phyloP scores from a whole-genome alignment of 2,888 invertebrate genomes.

The Adineta ricciae region DNA sequence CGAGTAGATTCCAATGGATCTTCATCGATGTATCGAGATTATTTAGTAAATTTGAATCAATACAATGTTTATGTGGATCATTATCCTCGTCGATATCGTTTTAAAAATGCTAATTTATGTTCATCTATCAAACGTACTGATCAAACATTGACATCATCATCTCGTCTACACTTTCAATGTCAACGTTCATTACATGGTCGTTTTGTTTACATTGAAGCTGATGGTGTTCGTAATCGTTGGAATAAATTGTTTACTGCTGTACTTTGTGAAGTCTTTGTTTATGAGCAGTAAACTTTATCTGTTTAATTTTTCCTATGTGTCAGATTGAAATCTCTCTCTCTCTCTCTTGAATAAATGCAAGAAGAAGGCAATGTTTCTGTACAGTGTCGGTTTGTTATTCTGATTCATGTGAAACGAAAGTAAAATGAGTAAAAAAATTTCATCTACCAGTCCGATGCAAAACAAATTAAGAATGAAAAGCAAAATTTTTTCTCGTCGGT shows the following conservation, averaged over 20 bases:
- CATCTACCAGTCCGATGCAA: too few species aligned
- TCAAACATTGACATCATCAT: conserved; percentile 51
- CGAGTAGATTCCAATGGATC: neutral
- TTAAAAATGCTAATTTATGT: conserved; percentile 41
- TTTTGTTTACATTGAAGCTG: conserved; percentile 53
- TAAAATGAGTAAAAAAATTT: too few species aligned
- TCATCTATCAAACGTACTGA: conserved; percentile 52
- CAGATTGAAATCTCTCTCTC: neutral
- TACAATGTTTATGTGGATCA: conserved; percentile 53
- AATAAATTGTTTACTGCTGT: conserved; percentile 53
- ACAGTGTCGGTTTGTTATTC: too few species aligned
- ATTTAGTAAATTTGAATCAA: conserved; percentile 53
- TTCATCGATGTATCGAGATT: conserved; percentile 36
- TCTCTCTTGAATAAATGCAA: too few species aligned
- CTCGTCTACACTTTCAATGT: conserved; percentile 52
- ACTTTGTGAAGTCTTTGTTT: conserved; percentile 54
- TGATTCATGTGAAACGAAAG: too few species aligned
- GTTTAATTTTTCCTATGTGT: neutral
- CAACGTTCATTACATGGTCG: conserved; percentile 48
- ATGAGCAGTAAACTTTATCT: conserved; percentile 36
- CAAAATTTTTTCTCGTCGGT: too few species aligned
- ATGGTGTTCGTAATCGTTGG: conserved; percentile 52
- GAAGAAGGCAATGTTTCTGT: too few species aligned
- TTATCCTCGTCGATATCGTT: conserved; percentile 40
- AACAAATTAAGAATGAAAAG: too few species aligned